Evolutionary conservation across 2,888 invertebrate species (phyloP).

Genomic region (Rotaria macrura): DNA sequence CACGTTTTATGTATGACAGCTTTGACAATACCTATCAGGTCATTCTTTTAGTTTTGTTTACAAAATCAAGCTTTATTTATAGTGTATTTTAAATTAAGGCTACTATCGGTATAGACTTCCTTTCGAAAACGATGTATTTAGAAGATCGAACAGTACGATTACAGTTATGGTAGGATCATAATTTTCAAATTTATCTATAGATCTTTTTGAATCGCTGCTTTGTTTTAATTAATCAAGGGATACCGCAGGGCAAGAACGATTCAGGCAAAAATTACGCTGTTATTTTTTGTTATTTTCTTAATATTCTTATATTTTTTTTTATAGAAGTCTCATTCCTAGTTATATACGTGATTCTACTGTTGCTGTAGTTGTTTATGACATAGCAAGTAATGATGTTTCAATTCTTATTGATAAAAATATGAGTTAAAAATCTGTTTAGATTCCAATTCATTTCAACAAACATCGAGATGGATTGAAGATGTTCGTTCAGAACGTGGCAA

Average conservation of each 20-base stretch:
- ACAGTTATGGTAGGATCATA: slow-evolving; percentile 66
- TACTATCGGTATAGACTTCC: slow-evolving; percentile 97
- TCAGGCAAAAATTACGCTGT: slow-evolving; percentile 48
- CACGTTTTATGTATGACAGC: slow-evolving; percentile 99
- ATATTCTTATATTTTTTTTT: background rate
- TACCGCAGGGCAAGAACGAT: slow-evolving; percentile 80
- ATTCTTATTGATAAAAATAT: background rate
- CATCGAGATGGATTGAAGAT: slow-evolving; percentile 99
- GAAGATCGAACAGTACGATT: slow-evolving; percentile 92
- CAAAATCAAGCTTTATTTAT: too few species aligned
- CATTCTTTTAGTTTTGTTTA: too few species aligned
- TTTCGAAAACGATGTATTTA: slow-evolving; percentile 98
- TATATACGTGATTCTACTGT: slow-evolving; percentile 97
- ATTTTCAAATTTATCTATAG: background rate
- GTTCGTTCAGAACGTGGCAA: slow-evolving; percentile 95
- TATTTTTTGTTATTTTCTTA: background rate
- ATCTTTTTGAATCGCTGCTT: background rate
- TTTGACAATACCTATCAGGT: slow-evolving; percentile 98
- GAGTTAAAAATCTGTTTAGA: slow-evolving; percentile 54
- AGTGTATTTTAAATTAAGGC: slow-evolving; percentile 55
- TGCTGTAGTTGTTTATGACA: slow-evolving; percentile 96
- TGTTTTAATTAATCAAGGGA: slow-evolving; percentile 53
- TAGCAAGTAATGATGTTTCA: slow-evolving; percentile 68
- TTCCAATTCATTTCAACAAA: slow-evolving; percentile 97
- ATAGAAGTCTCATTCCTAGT: slow-evolving; percentile 69